phyloP scores from a whole-genome alignment of 2,888 invertebrate species.

The Litoditis marina region DNA sequence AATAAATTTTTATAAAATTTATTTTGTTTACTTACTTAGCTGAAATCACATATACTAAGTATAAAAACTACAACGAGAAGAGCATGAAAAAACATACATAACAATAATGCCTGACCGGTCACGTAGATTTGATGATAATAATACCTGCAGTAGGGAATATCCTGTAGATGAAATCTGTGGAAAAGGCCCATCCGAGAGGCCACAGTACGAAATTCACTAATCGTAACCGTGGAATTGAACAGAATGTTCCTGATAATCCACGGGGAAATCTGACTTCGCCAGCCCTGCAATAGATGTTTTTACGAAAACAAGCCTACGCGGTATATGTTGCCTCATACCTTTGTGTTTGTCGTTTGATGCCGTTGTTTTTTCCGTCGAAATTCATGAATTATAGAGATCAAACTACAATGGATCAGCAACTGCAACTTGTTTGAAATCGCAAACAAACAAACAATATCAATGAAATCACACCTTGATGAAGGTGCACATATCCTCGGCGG shows the following conservation, averaged over 20 bases:
- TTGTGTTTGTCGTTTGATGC: too few relatives aligned
- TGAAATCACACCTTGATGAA: slow-evolving; percentile 21
- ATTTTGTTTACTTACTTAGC: too few relatives aligned
- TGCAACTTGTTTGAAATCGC: neutral
- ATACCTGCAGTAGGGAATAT: slow-evolving; percentile 16
- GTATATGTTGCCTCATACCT: too few relatives aligned
- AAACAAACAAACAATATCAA: neutral
- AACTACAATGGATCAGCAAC: slow-evolving; percentile 11
- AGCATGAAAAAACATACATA: too few relatives aligned
- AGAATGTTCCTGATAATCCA: slow-evolving; percentile 34
- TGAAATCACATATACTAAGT: too few relatives aligned
- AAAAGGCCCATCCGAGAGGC: slow-evolving; percentile 2
- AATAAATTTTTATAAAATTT: neutral
- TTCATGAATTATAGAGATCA: too few relatives aligned
- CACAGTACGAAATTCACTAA: slow-evolving; percentile 29
- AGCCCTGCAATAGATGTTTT: slow-evolving; percentile 5
- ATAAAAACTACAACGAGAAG: too few relatives aligned
- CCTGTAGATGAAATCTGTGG: neutral
- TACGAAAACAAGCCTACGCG: too few relatives aligned
- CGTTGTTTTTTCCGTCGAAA: too few relatives aligned
- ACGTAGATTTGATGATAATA: too few relatives aligned
- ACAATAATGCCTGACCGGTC: too few relatives aligned
- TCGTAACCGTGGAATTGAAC: slow-evolving; percentile 33
- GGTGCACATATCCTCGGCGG: slow-evolving; percentile 25
- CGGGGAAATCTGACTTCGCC: slow-evolving; percentile 20